A percentile compares a stretch with the other conserved stretches of the same genome.
Evolutionary conservation across 2,113 vertebrate genomes (phyloP).

Genomic region (Carassius carassius): DNA sequence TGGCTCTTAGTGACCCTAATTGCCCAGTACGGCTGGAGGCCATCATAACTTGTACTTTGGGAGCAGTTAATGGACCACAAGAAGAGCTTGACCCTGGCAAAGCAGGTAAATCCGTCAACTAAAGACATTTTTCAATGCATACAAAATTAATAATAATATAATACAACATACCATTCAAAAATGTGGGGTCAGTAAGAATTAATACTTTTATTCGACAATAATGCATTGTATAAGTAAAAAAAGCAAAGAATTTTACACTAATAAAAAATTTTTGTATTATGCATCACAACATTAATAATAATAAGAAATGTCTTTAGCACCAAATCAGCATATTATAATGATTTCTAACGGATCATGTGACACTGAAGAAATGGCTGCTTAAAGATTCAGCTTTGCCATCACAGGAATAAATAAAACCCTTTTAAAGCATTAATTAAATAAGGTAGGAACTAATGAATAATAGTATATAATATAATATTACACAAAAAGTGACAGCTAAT

Average conservation of each 20-base stretch:
- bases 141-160: background rate
- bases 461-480: background rate
- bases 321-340: background rate
- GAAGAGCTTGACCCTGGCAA: conserved; percentile 6
- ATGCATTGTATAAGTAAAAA: background rate
- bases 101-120: conserved; percentile 37
- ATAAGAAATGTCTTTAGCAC: background rate
- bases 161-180: background rate
- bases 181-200: background rate
- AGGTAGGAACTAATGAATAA: background rate
- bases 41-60: conserved; percentile 71
- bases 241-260: background rate
- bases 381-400: background rate
- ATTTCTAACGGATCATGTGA: background rate
- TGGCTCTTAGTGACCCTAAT: conserved; percentile 60
- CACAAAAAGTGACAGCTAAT: background rate
- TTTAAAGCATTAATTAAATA: background rate
- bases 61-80: conserved; percentile 60
- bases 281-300: background rate
- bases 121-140: background rate
- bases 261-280: too few species aligned
- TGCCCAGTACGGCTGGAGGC: conserved; percentile 66
- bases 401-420: background rate
- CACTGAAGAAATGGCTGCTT: background rate
- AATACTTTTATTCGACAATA: background rate